A percentile compares a stretch with the other conserved stretches of the same genome.
phyloP scores from a whole-genome alignment of 2,797 vertebrate genomes.

The Chaetodon trifasciatus region DNA sequence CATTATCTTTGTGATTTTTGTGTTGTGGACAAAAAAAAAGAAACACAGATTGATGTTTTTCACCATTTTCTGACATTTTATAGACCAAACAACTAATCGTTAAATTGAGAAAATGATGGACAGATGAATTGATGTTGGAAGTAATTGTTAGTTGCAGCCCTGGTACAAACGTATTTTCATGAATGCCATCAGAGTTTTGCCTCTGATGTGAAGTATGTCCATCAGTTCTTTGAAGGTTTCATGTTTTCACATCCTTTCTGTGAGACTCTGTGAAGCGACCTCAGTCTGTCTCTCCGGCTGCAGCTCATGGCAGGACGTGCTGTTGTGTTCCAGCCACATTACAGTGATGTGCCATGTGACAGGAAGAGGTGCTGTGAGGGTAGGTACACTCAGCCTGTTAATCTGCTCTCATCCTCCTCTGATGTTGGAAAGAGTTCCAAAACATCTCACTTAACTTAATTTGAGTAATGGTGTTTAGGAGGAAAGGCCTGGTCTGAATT shows the following conservation, averaged over 20 bases:
- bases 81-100: no score
- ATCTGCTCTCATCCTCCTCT: conserved; percentile 36
- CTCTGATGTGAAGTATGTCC: no score
- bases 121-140: no score
- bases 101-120: no score
- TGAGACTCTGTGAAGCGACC: not conserved
- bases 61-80: no score
- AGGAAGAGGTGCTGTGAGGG: conserved; percentile 28
- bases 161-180: not conserved
- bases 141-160: no score
- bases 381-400: conserved; percentile 4
- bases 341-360: conserved; percentile 11
- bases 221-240: no score
- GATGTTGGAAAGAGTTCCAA: conserved; percentile 35
- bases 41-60: no score
- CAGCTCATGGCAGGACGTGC: not conserved
- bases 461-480: conserved; percentile 54
- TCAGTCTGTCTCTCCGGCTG: not conserved
- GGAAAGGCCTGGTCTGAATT: conserved; percentile 58
- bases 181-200: no score
- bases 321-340: conserved; percentile 21
- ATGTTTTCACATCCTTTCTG: no score
- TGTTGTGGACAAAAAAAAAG: no score
- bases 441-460: conserved; percentile 56
- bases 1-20: no score